These are phyloP conservation scores for Periophthalmodon schlosseri DNA, from an alignment of 2,113 vertebrate genomes.

Conservation along the genomic window DNA sequence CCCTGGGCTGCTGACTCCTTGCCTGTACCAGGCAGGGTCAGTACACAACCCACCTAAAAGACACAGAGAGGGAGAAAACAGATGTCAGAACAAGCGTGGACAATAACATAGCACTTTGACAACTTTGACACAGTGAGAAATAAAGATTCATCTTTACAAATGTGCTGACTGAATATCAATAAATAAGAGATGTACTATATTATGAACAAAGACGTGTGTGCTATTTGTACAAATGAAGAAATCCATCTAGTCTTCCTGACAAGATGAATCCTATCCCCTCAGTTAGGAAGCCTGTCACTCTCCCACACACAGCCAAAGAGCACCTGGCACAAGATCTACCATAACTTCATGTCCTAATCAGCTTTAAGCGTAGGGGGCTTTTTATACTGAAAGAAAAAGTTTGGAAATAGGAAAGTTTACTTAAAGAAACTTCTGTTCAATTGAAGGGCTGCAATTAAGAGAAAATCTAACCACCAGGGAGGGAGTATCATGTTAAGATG, in stretches of 20 bases:
- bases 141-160: too few relatives aligned
- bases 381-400: slow-evolving; percentile 17
- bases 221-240: too few relatives aligned
- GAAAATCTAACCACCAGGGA: slow-evolving; percentile 31
- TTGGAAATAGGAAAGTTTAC: slow-evolving; percentile 1
- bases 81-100: not conserved
- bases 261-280: slow-evolving; percentile 52
- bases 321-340: slow-evolving; percentile 46
- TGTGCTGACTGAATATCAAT: not conserved
- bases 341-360: slow-evolving; percentile 13
- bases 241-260: not conserved
- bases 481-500: slow-evolving; percentile 49
- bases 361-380: slow-evolving; percentile 7
- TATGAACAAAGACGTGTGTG: not conserved
- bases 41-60: slow-evolving; percentile 78
- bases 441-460: slow-evolving; percentile 24
- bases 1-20: slow-evolving; percentile 77
- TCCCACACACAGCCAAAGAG: slow-evolving; percentile 64
- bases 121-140: too few relatives aligned
- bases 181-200: slow-evolving; percentile 4
- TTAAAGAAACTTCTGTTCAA: slow-evolving; percentile 18
- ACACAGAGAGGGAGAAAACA: slow-evolving; percentile 9
- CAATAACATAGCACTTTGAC: not conserved
- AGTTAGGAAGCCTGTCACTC: slow-evolving; percentile 59
- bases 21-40: slow-evolving; percentile 76